phyloP scores from a whole-genome alignment of 2,888 invertebrate species.

The Xestia xanthographa region DNA sequence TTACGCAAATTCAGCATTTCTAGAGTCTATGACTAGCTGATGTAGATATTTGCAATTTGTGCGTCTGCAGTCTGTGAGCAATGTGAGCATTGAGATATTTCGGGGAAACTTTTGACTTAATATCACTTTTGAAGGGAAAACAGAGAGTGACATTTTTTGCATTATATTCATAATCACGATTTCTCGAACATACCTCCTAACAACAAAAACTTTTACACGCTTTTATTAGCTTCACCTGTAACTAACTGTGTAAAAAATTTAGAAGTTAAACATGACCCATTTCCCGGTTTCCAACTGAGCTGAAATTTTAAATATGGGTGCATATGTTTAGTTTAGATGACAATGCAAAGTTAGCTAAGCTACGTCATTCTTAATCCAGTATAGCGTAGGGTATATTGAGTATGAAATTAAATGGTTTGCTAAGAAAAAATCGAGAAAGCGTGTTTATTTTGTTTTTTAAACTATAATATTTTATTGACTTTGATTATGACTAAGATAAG shows the following conservation, averaged over 20 bases:
- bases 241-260: background rate
- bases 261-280: background rate
- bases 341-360: background rate
- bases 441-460: background rate
- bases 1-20: conserved; percentile 32
- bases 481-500: background rate
- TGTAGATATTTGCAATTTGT: conserved; percentile 4
- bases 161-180: background rate
- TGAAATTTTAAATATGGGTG: too few relatives aligned
- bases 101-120: conserved; percentile 2
- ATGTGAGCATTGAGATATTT: conserved; percentile 1
- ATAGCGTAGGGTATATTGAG: too few relatives aligned
- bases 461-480: background rate
- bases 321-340: background rate
- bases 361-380: background rate
- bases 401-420: background rate
- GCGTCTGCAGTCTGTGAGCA: background rate
- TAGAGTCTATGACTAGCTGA: conserved; percentile 15
- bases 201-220: too few relatives aligned
- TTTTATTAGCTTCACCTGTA: too few relatives aligned
- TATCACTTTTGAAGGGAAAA: background rate
- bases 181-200: too few relatives aligned
- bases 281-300: background rate
- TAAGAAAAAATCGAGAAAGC: background rate
- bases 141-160: background rate